Evolutionary conservation across 2,888 invertebrate genomes (phyloP).

Genomic region (Torymus texanus): DNA sequence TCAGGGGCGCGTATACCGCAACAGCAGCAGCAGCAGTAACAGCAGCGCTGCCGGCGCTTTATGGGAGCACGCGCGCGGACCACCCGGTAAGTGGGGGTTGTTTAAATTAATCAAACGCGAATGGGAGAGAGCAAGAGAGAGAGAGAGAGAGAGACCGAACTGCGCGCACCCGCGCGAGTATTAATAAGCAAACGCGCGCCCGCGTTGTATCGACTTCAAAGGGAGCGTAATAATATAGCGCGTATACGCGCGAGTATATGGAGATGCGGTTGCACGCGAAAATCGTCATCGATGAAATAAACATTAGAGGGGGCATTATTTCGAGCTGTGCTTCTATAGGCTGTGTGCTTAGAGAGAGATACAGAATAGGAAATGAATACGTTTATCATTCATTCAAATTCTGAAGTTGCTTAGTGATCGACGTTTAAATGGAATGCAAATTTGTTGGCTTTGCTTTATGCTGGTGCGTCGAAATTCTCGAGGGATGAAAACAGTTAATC

Average conservation of each 20-base stretch:
- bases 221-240: constrained; percentile 47
- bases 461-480: too few species aligned
- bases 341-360: background rate
- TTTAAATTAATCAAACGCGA: constrained; percentile 73
- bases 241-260: background rate
- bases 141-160: constrained; percentile 34
- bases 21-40: background rate
- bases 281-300: constrained; percentile 51
- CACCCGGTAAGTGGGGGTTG: constrained; percentile 58
- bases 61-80: constrained; percentile 6
- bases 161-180: constrained; percentile 29
- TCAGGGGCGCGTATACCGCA: constrained; percentile 55
- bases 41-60: background rate
- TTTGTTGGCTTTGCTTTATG: too few species aligned
- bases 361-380: background rate
- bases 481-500: too few species aligned
- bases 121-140: constrained; percentile 2
- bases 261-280: constrained; percentile 18
- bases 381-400: constrained; percentile 9
- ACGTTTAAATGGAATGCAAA: too few species aligned
- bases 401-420: background rate
- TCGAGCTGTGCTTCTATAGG: background rate
- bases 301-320: constrained; percentile 22
- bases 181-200: constrained; percentile 53
- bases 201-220: constrained; percentile 52